These are phyloP conservation scores for Hydra vulgaris DNA, from an alignment of 30 jellyfish, hydroid and myxozoan species.

Conservation along the genomic window DNA sequence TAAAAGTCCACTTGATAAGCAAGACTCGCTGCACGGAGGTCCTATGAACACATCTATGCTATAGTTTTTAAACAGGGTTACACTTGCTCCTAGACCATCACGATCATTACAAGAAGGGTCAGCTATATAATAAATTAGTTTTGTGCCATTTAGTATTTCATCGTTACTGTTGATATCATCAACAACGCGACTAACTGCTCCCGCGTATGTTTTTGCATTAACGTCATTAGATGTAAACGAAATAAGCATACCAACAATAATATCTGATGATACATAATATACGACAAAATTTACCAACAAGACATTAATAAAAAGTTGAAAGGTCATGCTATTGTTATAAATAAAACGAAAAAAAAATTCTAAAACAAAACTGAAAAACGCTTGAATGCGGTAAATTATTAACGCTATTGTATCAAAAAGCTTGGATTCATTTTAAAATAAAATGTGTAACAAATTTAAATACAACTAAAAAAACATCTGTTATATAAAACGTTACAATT, in stretches of 20 bases:
- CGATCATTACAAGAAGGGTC: slow-evolving; percentile 55
- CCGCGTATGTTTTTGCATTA: slow-evolving; percentile 55
- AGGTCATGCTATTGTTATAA: background rate
- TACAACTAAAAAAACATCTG: too few species aligned
- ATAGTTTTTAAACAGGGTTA: slow-evolving; percentile 32
- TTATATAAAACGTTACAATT: too few species aligned
- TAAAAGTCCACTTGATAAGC: slow-evolving; percentile 63
- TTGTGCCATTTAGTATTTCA: slow-evolving; percentile 27
- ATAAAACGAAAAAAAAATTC: too few species aligned
- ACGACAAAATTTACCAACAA: background rate
- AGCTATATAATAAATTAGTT: slow-evolving; percentile 12
- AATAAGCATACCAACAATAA: slow-evolving; percentile 55
- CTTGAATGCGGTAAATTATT: too few species aligned
- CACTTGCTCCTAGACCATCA: slow-evolving; percentile 68
- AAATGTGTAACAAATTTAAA: too few species aligned
- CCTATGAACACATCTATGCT: slow-evolving; percentile 64
- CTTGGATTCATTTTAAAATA: too few species aligned
- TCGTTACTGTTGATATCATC: slow-evolving; percentile 59
- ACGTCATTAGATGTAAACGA: slow-evolving; percentile 62
- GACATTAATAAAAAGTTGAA: background rate
- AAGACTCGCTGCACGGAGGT: slow-evolving; percentile 71
- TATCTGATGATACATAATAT: background rate
- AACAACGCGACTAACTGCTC: slow-evolving; percentile 55
- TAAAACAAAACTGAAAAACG: too few species aligned
- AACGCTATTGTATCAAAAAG: too few species aligned